A percentile compares a stretch with the other conserved stretches of the same genome.
phyloP scores from a whole-genome alignment of 1,140 invertebrate genomes.

The Triops longicaudatus region DNA sequence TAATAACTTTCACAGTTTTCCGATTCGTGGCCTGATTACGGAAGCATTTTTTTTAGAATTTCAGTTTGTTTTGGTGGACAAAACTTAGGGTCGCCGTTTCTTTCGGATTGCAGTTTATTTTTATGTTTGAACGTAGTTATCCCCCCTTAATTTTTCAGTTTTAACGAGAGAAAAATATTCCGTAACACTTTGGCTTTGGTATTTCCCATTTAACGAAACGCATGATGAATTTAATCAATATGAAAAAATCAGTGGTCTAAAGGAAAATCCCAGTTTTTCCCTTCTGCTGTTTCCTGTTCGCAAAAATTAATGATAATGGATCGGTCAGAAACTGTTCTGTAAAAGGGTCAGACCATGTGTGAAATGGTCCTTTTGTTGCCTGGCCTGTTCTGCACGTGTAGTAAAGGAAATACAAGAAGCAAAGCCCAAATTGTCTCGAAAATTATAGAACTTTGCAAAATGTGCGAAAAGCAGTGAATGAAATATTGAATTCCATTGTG shows the following conservation, averaged over 20 bases:
- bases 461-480: no score
- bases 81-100: background rate
- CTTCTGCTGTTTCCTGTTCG: background rate
- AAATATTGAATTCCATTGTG: no score
- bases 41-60: slow-evolving; percentile 9
- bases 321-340: background rate
- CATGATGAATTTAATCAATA: background rate
- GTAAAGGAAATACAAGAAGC: background rate
- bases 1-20: background rate
- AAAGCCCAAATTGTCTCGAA: background rate
- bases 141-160: background rate
- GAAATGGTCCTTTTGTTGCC: background rate
- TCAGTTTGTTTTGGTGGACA: background rate
- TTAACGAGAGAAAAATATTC: background rate
- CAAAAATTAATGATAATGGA: background rate
- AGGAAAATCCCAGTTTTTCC: background rate
- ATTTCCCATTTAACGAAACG: background rate
- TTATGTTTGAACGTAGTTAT: background rate
- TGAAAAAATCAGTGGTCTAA: background rate
- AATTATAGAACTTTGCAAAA: background rate
- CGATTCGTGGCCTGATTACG: background rate
- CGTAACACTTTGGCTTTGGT: slow-evolving; percentile 6
- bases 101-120: slow-evolving; percentile 5
- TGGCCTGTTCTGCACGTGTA: slow-evolving; percentile 14
- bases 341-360: background rate